Evolutionary conservation across 1,140 invertebrate species (phyloP), one percentile per base, ranked within the genome.

Genomic region (Euura lappo): DNA sequence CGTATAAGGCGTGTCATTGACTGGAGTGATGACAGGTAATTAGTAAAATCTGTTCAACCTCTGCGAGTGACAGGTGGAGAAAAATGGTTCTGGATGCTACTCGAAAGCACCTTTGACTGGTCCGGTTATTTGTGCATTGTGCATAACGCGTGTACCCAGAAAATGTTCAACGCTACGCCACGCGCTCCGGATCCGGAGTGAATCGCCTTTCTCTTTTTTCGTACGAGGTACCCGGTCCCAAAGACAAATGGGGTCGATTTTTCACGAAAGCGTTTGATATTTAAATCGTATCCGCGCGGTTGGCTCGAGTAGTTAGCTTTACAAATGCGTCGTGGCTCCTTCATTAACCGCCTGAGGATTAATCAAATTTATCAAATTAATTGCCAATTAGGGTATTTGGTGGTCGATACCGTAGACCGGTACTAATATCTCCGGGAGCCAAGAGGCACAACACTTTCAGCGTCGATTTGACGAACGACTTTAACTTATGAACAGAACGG

Each of bases 301-400:
- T n/a, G 51, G 44, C 44, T 4, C 44, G 45, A 42, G 69, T 11
- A 4, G 69, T 44, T 44, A 42, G 28, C 5, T 5, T 45, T 42
- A 42, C 69, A 44, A 28, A 42, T 68, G 66, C 66, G 8, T 42
- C 66, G 60, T 64, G 66, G 66, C 66, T 7, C 28, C 28, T 42
- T 68, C 66, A 68, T 68, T 68, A 68, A 68, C 28, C 66, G 42
- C 3, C 8, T 71, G 76, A 64, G 71, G 11, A 79, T 79, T 76
- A 71, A 65, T 68, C 72, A 72, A 77, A 69, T 67, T 79, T 77
- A 77, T 77, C 77, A 79, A 79, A 79, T 77, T 77, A 78, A 76
- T 73, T 75, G 78, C 69, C 78, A 76, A 79, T 79, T 79, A 79
- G 65, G 46, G 65, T 43, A 46, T 60, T 60, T 60, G 51, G 10